Conservation (phyloP, 2,888 invertebrate genomes). For the Thysanoteuthis rhombus region DNA sequence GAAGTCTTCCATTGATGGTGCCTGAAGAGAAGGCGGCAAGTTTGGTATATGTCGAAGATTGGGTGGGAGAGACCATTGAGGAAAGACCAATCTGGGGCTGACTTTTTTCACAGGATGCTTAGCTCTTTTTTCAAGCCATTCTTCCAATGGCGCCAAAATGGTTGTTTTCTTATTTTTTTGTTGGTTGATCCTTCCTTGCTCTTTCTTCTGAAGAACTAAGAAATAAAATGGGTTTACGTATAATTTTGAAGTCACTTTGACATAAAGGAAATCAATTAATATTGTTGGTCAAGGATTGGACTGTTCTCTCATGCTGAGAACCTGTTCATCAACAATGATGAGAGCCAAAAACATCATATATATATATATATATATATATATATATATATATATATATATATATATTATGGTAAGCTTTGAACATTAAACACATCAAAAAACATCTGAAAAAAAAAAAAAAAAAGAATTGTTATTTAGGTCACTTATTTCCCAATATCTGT, state of each 20-base stretch:
- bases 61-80: conserved; percentile 41
- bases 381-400: no score
- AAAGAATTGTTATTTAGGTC: no score
- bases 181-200: neutral
- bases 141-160: conserved; percentile 40
- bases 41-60: conserved; percentile 36
- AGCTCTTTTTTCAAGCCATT: conserved; percentile 45
- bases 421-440: no score
- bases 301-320: no score
- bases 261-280: neutral
- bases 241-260: neutral
- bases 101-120: conserved; percentile 34
- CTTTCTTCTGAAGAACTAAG: neutral
- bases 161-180: neutral
- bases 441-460: no score
- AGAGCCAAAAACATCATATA: no score
- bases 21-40: conserved; percentile 46
- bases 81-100: conserved; percentile 31
- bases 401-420: no score
- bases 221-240: neutral
- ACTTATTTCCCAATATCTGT: no score
- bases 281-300: no score
- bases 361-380: no score
- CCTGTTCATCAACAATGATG: no score
- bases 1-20: conserved; percentile 43